These are phyloP conservation scores for Drosophila subsilvestris DNA, from an alignment of 2,888 invertebrate genomes.

Conservation along the genomic window DNA sequence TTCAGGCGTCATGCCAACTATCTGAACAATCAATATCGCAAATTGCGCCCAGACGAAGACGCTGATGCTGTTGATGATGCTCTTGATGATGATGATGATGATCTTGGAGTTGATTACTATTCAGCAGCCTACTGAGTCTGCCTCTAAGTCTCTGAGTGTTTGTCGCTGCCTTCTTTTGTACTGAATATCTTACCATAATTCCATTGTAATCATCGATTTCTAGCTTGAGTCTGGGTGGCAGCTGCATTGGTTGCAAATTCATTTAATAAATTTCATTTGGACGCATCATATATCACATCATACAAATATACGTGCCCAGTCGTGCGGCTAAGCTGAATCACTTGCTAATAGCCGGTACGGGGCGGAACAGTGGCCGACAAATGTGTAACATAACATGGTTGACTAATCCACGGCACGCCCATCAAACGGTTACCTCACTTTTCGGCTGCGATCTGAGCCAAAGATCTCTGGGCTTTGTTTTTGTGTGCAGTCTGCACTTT, in stretches of 20 bases:
- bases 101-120: conserved; percentile 54
- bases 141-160: not conserved
- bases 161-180: conserved; percentile 6
- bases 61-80: conserved; percentile 46
- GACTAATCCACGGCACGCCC: conserved; percentile 71
- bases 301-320: conserved; percentile 39
- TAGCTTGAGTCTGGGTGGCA: conserved; percentile 37
- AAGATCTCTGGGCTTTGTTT: conserved; percentile 47
- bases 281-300: not conserved
- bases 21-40: conserved; percentile 82
- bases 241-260: conserved; percentile 30
- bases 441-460: conserved; percentile 61
- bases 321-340: conserved; percentile 60
- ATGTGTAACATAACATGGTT: conserved; percentile 58
- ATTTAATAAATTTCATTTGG: conserved; percentile 63
- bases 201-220: conserved; percentile 51
- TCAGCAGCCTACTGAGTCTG: conserved; percentile 66
- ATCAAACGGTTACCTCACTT: conserved; percentile 34
- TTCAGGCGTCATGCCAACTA: conserved; percentile 82
- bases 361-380: conserved; percentile 29
- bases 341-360: conserved; percentile 28
- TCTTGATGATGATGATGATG: conserved; percentile 39
- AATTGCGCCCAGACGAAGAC: conserved; percentile 80
- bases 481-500: conserved; percentile 36
- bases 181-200: conserved; percentile 55